Evolutionary conservation across 2,797 vertebrate genomes (phyloP).

Genomic region (Etheostoma perlongum): DNA sequence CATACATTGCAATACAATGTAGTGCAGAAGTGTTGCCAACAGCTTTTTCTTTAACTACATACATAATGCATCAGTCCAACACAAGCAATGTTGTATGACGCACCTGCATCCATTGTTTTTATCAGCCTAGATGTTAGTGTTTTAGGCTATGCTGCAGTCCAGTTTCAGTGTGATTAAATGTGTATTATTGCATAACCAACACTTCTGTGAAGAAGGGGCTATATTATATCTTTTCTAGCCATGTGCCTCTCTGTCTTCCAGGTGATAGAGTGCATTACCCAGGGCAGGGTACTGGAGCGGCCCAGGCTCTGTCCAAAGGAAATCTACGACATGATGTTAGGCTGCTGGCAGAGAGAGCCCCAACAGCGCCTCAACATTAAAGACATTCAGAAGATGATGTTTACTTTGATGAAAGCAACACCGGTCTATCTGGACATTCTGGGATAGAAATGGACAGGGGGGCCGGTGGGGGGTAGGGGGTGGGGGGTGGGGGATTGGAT

Average conservation of each 20-base stretch:
- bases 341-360: constrained; percentile 98
- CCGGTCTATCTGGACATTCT: constrained; percentile 98
- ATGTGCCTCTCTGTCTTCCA: constrained; percentile 62
- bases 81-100: too few species aligned
- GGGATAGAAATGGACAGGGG: constrained; percentile 83
- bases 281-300: constrained; percentile 95
- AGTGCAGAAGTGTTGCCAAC: too few species aligned
- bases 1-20: too few species aligned
- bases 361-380: constrained; percentile 97
- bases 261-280: constrained; percentile 99
- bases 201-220: neutral
- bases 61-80: too few species aligned
- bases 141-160: too few species aligned
- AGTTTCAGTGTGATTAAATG: too few species aligned
- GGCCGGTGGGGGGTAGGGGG: too few species aligned
- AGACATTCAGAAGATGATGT: constrained; percentile 97
- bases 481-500: constrained; percentile 4
- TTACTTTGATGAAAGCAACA: constrained; percentile 94
- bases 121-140: too few species aligned
- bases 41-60: too few species aligned
- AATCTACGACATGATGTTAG: constrained; percentile 97
- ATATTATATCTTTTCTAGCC: neutral
- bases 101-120: too few species aligned
- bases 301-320: constrained; percentile 96
- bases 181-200: neutral